A percentile compares a stretch with the other conserved stretches of the same genome.
Evolutionary conservation across 2,888 invertebrate genomes (phyloP).

Genomic region (Danaus chrysippus): DNA sequence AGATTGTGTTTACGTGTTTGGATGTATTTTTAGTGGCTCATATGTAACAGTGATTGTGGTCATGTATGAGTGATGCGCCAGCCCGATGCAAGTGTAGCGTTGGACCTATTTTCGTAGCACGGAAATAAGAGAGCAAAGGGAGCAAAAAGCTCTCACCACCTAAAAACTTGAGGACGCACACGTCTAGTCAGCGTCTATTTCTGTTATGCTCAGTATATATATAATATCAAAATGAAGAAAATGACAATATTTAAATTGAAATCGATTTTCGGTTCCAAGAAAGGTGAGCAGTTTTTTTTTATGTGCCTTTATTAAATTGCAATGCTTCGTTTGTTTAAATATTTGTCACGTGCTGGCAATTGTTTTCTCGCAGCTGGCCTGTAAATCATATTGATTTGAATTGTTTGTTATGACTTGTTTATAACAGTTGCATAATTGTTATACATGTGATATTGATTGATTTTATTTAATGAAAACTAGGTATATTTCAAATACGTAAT

Average conservation of each 20-base stretch:
- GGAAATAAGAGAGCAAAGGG: slow-evolving; percentile 79
- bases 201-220: slow-evolving; percentile 44
- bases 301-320: slow-evolving; percentile 8
- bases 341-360: slow-evolving; percentile 26
- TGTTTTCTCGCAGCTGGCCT: slow-evolving; percentile 14
- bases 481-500: too few species aligned
- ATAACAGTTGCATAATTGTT: background rate
- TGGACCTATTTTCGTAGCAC: slow-evolving; percentile 77
- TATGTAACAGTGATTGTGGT: slow-evolving; percentile 37
- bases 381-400: slow-evolving; percentile 8
- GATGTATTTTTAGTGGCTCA: slow-evolving; percentile 33
- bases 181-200: slow-evolving; percentile 65
- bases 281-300: slow-evolving; percentile 49
- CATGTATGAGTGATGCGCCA: slow-evolving; percentile 69
- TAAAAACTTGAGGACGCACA: slow-evolving; percentile 73
- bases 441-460: background rate
- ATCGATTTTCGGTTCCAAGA: slow-evolving; percentile 69
- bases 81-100: slow-evolving; percentile 73
- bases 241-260: slow-evolving; percentile 71
- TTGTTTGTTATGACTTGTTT: background rate
- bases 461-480: too few species aligned
- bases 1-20: slow-evolving; percentile 27
- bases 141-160: slow-evolving; percentile 71
- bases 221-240: slow-evolving; percentile 63
- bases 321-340: slow-evolving; percentile 19